Evolutionary conservation across 1,140 invertebrate genomes (phyloP).

Genomic region (Dinoponera quadriceps): DNA sequence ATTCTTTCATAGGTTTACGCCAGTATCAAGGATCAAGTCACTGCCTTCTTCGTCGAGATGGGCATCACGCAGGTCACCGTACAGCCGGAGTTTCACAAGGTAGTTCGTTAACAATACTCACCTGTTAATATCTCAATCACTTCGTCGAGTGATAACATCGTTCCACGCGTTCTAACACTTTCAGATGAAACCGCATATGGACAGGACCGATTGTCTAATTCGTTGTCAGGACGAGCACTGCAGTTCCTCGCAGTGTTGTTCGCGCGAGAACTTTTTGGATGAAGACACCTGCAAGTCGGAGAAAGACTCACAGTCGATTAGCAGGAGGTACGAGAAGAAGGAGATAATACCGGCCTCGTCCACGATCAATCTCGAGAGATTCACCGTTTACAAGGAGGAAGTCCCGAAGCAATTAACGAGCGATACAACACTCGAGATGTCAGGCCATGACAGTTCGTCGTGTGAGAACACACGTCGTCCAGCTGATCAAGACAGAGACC

Average conservation of each 20-base stretch:
- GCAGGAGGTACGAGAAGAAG: conserved; percentile 70
- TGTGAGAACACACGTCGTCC: conserved; percentile 7
- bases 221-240: conserved; percentile 79
- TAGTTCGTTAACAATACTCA: conserved; percentile 58
- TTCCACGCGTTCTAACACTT: not conserved
- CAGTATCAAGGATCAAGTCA: conserved; percentile 88
- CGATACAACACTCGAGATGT: not conserved
- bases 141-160: conserved; percentile 7
- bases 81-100: conserved; percentile 90
- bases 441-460: not conserved
- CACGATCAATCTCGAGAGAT: conserved; percentile 71
- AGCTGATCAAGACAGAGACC: not conserved
- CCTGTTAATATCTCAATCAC: not conserved
- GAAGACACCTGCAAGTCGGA: conserved; percentile 48
- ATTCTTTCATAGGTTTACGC: conserved; percentile 86
- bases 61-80: conserved; percentile 92
- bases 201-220: conserved; percentile 78
- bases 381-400: conserved; percentile 55
- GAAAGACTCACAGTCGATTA: conserved; percentile 30
- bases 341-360: conserved; percentile 67
- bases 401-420: not conserved
- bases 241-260: conserved; percentile 80
- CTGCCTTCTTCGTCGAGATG: conserved; percentile 90
- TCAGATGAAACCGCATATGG: conserved; percentile 77
- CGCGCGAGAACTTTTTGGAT: conserved; percentile 71